A percentile compares a stretch with the other conserved stretches of the same genome.
Conservation (phyloP, 2,888 invertebrate species). For the Microplitis manilae region DNA sequence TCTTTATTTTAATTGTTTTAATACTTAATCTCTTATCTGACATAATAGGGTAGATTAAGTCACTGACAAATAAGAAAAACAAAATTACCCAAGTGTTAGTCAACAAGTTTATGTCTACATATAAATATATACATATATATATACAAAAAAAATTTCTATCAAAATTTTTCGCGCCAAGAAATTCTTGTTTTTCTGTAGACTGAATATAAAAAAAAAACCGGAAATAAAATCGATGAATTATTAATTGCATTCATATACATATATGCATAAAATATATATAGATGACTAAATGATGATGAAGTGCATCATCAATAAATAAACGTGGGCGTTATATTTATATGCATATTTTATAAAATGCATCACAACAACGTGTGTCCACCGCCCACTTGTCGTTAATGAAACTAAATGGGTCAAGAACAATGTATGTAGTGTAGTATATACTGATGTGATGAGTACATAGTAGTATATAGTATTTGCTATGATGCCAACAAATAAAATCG, state of each 20-base stretch:
- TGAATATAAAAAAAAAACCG: no score
- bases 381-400: conserved; percentile 54
- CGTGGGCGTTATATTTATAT: conserved; percentile 30
- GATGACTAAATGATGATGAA: conserved; percentile 1
- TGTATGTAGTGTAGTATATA: background rate
- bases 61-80: background rate
- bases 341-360: background rate
- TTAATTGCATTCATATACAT: no score
- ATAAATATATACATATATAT: background rate
- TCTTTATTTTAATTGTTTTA: background rate
- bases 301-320: background rate
- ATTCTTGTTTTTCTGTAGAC: no score
- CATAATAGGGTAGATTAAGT: background rate
- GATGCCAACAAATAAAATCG: conserved; percentile 47
- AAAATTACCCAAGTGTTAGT: background rate
- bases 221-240: no score
- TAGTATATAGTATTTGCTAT: conserved; percentile 25
- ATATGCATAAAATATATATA: background rate
- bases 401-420: conserved; percentile 64
- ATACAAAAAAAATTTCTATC: no score
- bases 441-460: background rate
- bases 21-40: background rate
- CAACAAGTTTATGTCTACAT: background rate
- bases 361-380: conserved; percentile 37
- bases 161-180: no score